Conservation (phyloP, 2,797 vertebrate species). For the Aythya fuligula region DNA sequence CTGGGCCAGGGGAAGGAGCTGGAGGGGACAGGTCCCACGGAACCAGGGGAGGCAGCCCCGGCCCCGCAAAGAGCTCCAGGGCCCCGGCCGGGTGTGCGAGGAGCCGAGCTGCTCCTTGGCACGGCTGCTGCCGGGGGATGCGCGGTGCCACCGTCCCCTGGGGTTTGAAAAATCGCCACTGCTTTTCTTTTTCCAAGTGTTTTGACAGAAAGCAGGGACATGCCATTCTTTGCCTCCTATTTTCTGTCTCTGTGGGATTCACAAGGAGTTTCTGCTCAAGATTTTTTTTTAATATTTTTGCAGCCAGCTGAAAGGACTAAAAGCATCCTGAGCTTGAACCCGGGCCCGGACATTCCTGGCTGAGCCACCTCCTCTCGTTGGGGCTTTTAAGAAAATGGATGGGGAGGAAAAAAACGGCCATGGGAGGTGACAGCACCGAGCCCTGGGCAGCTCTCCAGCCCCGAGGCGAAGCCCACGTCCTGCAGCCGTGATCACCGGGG, state of each 20-base stretch:
- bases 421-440: neutral
- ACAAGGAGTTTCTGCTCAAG: fast-evolving
- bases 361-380: neutral
- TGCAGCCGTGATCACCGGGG: neutral
- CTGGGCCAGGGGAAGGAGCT: neutral
- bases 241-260: neutral
- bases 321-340: neutral
- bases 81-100: fast-evolving
- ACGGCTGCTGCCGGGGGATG: neutral
- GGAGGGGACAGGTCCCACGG: neutral
- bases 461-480: fast-evolving
- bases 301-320: neutral
- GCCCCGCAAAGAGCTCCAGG: fast-evolving
- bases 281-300: neutral
- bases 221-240: neutral
- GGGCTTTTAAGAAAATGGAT: neutral
- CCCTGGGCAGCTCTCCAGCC: neutral
- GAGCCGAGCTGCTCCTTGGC: neutral
- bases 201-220: neutral
- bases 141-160: neutral
- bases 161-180: neutral
- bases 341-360: neutral
- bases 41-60: neutral
- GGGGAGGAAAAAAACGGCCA: fast-evolving
- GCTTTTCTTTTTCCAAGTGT: neutral